These are phyloP conservation scores for Platanista minor DNA, from an alignment of 2,113 vertebrate species.

Conservation along the genomic window DNA sequence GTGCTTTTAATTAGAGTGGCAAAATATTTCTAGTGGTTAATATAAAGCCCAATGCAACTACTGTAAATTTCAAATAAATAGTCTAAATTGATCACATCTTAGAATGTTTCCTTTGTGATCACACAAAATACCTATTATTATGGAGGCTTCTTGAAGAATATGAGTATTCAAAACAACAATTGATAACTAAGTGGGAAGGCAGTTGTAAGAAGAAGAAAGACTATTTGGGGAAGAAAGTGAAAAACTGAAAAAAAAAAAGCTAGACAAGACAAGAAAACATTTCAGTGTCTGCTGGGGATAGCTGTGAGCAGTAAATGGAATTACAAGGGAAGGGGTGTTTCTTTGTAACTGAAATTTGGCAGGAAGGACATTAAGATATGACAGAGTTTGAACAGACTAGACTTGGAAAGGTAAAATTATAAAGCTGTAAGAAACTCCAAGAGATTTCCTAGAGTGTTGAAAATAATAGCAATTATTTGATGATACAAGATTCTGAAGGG, in stretches of 20 bases:
- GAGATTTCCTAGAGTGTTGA: background rate
- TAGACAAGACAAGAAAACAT: background rate
- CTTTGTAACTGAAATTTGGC: conserved; percentile 4
- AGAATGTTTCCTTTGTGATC: background rate
- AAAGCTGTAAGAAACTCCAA: background rate
- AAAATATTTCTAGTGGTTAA: background rate
- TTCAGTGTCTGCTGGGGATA: background rate
- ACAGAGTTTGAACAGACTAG: background rate
- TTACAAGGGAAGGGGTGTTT: background rate
- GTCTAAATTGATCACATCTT: background rate
- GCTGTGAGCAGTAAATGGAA: background rate
- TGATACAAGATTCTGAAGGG: background rate
- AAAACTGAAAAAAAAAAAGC: conserved; percentile 18
- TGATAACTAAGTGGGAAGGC: background rate
- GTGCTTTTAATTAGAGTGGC: background rate
- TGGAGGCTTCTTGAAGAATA: background rate
- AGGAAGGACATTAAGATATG: background rate
- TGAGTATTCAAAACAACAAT: background rate
- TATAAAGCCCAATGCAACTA: background rate
- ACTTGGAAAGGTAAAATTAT: conserved; percentile 7
- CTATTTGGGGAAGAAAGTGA: background rate
- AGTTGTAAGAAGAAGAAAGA: background rate
- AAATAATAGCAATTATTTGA: conserved; percentile 28
- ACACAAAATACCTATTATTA: background rate
- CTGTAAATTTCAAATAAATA: conserved; percentile 35